Evolutionary conservation across 53 echinoderm and acorn worm genomes (phyloP).

Genomic region (Glandiceps talaboti): DNA sequence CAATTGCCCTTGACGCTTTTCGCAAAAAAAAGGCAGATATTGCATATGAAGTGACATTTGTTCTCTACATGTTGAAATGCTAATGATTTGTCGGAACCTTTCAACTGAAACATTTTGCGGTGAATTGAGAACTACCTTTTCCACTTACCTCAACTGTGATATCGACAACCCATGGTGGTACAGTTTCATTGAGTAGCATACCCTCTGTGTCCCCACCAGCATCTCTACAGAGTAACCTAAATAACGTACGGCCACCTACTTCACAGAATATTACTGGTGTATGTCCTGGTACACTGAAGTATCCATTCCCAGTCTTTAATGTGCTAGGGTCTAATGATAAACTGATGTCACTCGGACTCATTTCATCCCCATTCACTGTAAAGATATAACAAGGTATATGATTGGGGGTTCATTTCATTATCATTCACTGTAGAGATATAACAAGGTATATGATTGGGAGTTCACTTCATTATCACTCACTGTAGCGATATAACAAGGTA

Average conservation of each 20-base stretch:
- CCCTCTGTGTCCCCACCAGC: conserved; percentile 90
- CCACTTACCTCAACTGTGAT: conserved; percentile 83
- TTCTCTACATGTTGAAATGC: no score
- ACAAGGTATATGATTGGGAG: no score
- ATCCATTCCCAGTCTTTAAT: conserved; percentile 71
- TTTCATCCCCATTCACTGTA: conserved; percentile 77
- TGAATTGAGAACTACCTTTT: no score
- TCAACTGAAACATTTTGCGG: no score
- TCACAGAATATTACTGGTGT: conserved; percentile 97
- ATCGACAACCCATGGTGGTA: conserved; percentile 89
- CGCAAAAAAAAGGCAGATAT: no score
- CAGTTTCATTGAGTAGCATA: conserved; percentile 70
- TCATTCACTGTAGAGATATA: no score
- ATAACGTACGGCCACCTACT: conserved; percentile 86
- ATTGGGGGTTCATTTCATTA: no score
- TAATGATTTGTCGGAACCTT: no score
- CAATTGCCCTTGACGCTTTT: no score
- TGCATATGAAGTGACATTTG: no score
- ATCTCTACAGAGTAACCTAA: conserved; percentile 87
- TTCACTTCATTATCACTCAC: no score
- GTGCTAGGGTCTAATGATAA: conserved; percentile 38
- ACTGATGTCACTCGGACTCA: conserved; percentile 69
- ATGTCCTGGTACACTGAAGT: conserved; percentile 84
- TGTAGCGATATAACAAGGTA: no score
- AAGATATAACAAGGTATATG: neutral